Evolutionary conservation across 2,888 invertebrate species (phyloP), one percentile per base, ranked within the genome.

Genomic region (Phoenoteleia sp.): DNA sequence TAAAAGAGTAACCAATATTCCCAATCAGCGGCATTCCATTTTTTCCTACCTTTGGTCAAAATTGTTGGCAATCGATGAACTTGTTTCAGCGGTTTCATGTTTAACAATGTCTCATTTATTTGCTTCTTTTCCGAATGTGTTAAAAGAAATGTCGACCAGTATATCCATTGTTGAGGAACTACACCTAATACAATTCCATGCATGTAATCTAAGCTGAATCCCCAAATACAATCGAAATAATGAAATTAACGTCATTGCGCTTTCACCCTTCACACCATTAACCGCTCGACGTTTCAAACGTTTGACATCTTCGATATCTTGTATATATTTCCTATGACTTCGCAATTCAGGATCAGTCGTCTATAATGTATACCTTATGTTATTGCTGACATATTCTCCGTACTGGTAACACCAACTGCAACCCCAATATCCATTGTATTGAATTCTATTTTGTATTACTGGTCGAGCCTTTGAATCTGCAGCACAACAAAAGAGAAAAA

Each of bases 1-100:
- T 66, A 84, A 60, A 66, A 56, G n/a, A 83, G n/a, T 0, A 84
- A 58, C 81, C 86, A 86, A 7, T 60, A 81, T 21, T 56, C 67
- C 60, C 77, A 79, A 36, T 86, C 81, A 0, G 74, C 54, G 11
- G 81, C 81, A 27, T 75, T 84, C 60, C 76, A 76, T 19, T 58
- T 56, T 60, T 64, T 64, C 15, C 27, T 36, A 17, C 13, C 13
- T 52, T 52, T 52, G 33, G 21, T 64, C 13, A 52, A 1, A 52
- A 1, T 23, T 58, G 58, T 23, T 2, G 86, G 81, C 5, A 64
- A 33, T 5, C 77, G 62, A 33, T 77, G 29, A 25, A 52, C 49
- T 52, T 52, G 49, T 13, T 52, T 52, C n/a, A 25, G 9, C 1
- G 49, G 49, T 52, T 52, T 52, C 3, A 25, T n/a, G 3, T 52